phyloP scores from a whole-genome alignment of 2,888 invertebrate genomes.

The Rugalucina vietnamica region DNA sequence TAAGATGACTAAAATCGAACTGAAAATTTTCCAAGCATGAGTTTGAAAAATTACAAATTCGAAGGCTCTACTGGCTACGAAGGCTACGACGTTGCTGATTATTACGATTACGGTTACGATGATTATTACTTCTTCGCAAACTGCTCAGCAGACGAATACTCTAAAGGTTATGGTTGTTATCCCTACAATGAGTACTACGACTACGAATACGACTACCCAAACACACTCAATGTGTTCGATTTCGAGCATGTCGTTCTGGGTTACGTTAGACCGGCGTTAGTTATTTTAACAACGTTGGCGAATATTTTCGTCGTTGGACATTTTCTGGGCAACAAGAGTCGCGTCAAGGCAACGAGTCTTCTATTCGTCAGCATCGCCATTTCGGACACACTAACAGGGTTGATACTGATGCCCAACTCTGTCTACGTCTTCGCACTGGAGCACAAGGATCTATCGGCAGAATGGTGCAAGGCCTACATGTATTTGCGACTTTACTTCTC shows the following conservation, averaged over 20 bases:
- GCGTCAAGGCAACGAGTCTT: neutral
- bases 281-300: conserved; percentile 33
- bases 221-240: neutral
- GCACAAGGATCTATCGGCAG: neutral
- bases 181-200: neutral
- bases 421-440: conserved; percentile 35
- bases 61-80: too few species aligned
- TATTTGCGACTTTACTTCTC: conserved; percentile 45
- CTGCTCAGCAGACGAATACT: too few species aligned
- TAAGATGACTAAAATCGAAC: too few species aligned
- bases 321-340: neutral
- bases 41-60: too few species aligned
- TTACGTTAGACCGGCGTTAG: conserved; percentile 28
- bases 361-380: conserved; percentile 15
- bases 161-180: too few species aligned
- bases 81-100: too few species aligned
- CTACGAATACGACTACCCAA: neutral
- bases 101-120: too few species aligned
- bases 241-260: conserved; percentile 48
- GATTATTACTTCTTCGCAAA: too few species aligned
- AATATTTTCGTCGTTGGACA: neutral
- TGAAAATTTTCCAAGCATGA: too few species aligned
- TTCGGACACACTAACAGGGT: conserved; percentile 5
- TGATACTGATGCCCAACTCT: conserved; percentile 44
- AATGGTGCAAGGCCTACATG: conserved; percentile 44